Evolutionary conservation across 92 coral and sea anemone species (phyloP), one percentile per base, ranked within the genome.

Genomic region (Epizoanthus scotinus): DNA sequence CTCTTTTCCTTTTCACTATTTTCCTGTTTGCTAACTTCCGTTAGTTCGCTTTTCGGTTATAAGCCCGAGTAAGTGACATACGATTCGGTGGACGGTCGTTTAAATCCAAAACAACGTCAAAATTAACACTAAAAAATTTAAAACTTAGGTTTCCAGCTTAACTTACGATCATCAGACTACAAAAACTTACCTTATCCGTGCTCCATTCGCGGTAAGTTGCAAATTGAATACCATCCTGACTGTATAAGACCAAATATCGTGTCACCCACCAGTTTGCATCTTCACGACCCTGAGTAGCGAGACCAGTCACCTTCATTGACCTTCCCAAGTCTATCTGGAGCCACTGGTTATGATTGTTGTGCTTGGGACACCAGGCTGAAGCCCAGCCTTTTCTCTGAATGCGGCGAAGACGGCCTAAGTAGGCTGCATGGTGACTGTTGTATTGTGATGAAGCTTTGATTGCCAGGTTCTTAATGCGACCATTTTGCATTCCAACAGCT

Each of bases 401-500:
- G 70, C 90, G 68, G 82, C 89, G 67, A 77, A 94, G 86, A 79
- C 98, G 78, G 19, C 94, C 98, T 3, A 86, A 81, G 67, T 82
- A 38, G 5, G 90, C 89, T 3, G 87, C 83, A 77, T 86, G 84
- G 31, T 77, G 78, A 22, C 67, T 83, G 74, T 89, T 89, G 57
- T 60, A 10, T 52, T 87, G 78, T 1, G 98, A 91, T 0, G 98
- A 94, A 3, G 91, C 97, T 26, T 86, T 86, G 40, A 94, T 71
- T 68, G 80, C 83, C 58, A 84, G 65, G 20, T 89, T 86, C 31
- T 72, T 81, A 31, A 94, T 86, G 38, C 89, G 86, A 20, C 83
- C 84, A 47, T 83, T 91, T 64, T 86, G 81, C 84, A 93, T 69
- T 26, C 96, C 98, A 21, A 91, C 86, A 3, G 97, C 90, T 20